phyloP scores from a whole-genome alignment of 2,113 vertebrate species.

The Rhinopithecus roxellana region DNA sequence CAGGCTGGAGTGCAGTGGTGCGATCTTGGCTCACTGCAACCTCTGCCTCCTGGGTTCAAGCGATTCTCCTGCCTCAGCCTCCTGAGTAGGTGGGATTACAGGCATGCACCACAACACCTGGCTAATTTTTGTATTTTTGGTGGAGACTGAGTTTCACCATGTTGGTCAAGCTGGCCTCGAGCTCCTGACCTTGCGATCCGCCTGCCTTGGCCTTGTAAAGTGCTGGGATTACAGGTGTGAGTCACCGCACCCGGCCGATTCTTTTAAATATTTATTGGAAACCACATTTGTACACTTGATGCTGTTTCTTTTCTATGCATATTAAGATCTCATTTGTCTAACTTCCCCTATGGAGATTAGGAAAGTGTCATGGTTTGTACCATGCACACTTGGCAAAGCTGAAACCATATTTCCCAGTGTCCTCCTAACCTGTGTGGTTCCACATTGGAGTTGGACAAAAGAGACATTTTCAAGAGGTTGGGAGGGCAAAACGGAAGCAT shows the following conservation, averaged over 20 bases:
- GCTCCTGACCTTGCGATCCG: too few species aligned
- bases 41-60: too few species aligned
- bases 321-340: neutral
- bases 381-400: neutral
- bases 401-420: neutral
- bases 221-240: too few species aligned
- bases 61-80: too few species aligned
- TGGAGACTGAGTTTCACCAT: too few species aligned
- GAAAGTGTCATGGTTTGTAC: neutral
- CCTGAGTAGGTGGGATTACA: too few species aligned
- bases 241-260: rapidly evolving
- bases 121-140: too few species aligned
- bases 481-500: neutral
- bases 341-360: neutral
- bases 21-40: too few species aligned
- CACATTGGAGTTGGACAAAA: neutral
- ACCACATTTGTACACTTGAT: neutral
- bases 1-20: too few species aligned
- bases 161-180: too few species aligned
- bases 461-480: neutral
- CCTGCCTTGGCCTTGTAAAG: too few species aligned
- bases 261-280: neutral
- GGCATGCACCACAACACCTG: too few species aligned
- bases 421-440: neutral
- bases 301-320: neutral